phyloP scores from a whole-genome alignment of 2,113 vertebrate genomes.

The Salvator merianae region DNA sequence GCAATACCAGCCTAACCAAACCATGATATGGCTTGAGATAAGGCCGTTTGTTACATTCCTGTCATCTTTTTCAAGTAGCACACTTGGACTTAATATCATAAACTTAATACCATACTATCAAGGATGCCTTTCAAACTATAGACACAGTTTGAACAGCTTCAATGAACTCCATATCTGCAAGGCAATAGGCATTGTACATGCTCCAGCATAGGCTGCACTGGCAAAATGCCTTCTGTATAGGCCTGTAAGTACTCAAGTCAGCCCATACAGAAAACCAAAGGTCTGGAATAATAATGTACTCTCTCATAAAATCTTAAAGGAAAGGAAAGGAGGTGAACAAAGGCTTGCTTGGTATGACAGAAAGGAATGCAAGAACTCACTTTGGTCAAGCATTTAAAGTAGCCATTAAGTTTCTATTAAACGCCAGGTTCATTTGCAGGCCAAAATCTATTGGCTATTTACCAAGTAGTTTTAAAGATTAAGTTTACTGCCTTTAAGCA shows the following conservation, averaged over 20 bases:
- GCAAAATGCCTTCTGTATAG: neutral
- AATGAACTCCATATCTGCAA: neutral
- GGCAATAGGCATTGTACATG: neutral
- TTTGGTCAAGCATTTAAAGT: slow-evolving; percentile 67
- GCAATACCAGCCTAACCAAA: neutral
- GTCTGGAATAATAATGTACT: slow-evolving; percentile 49
- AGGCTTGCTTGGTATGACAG: slow-evolving; percentile 59
- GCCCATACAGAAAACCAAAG: slow-evolving; percentile 11
- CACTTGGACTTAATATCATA: too few relatives aligned
- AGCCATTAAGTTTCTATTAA: slow-evolving; percentile 64
- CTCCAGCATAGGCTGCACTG: neutral
- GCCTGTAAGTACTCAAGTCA: neutral
- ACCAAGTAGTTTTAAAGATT: slow-evolving; percentile 56
- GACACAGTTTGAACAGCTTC: neutral
- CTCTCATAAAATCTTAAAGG: slow-evolving; percentile 66
- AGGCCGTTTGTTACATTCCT: neutral
- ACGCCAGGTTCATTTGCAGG: slow-evolving; percentile 65
- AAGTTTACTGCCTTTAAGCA: slow-evolving; percentile 44
- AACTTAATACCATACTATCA: neutral
- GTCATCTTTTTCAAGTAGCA: neutral
- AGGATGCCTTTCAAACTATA: neutral
- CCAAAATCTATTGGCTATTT: slow-evolving; percentile 62
- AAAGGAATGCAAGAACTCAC: slow-evolving; percentile 67
- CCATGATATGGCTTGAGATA: neutral
- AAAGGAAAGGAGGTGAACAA: slow-evolving; percentile 61